Base-by-base conservation (phyloP, 2,888 invertebrate genomes). In the Germaria angustata region DNA sequence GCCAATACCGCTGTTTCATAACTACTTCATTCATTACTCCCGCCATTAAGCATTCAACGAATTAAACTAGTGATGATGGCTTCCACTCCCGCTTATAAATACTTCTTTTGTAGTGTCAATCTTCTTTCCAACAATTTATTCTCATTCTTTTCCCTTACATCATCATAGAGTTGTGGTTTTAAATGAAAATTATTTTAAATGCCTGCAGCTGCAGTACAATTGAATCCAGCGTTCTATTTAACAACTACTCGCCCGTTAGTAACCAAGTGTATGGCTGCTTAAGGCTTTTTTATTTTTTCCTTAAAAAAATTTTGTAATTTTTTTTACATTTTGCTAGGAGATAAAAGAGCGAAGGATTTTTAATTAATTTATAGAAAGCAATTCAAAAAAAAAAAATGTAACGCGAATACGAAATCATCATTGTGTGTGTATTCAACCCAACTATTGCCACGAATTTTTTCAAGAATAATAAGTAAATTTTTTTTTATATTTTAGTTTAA, bases 111-210 rank as follows among this genome's bases (percentile, higher is more conserved):
- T 39, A 32, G 24, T 49, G 36, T 44, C 55, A 46, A 66, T 46
- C 28, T 65, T 44, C 41, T 65, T 57, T 69, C 15, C 39, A 65
- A 63, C 53, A 36, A 41, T 53, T 73, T 59, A 13, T 53, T 59
- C 63, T 36, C 46, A 32, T 53, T 55, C 61, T 13, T 17, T 22
- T 17, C 9, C 34, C 46, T 44, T 44, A 53, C 76, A 72, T 72
- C 44, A 24, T 65, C 57, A 63, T 36, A 63, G 65, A 65, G 75
- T 75, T 82, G 75, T 55, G 79, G 75, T 71, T 82, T 82, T 71
- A 66, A 66, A 79, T 79, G 59, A 82, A 79, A 79, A 71, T 79
- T 71, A 79, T 71, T 75, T 71, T 71, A 79, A 82, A 71, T 79
- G 72, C 72, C 79, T 53, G 44, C 5, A 79, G 72, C 59, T 51